Conservation (phyloP, 2,113 vertebrate genomes). For the Elephas maximus region DNA sequence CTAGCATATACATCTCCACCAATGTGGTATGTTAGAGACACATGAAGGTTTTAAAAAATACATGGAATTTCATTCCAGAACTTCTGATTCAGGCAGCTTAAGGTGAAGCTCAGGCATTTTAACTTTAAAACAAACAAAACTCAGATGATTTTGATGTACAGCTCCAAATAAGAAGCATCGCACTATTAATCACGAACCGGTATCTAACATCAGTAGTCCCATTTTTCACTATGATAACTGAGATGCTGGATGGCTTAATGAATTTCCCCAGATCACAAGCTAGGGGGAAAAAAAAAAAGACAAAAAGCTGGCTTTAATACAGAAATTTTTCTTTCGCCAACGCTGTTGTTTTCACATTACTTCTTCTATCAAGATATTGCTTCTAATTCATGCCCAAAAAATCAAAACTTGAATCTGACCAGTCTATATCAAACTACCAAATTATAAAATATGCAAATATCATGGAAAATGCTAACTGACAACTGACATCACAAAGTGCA, state of each 20-base stretch:
- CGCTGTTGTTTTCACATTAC: not conserved
- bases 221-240: not conserved
- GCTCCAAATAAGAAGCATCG: not conserved
- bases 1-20: not conserved
- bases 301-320: not conserved
- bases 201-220: not conserved
- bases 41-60: not conserved
- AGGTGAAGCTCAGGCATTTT: not conserved
- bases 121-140: not conserved
- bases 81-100: not conserved
- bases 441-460: not conserved
- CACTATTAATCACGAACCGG: not conserved
- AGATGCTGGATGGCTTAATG: not conserved
- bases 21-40: not conserved
- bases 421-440: not conserved
- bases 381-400: conserved; percentile 33
- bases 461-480: not conserved
- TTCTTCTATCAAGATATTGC: not conserved
- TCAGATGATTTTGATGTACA: not conserved
- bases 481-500: not conserved
- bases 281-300: not conserved
- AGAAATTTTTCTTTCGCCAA: not conserved
- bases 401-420: not conserved
- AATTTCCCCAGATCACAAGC: not conserved
- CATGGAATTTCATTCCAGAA: not conserved